A percentile compares a stretch with the other conserved stretches of the same genome.
Conservation (phyloP, 1,140 invertebrate genomes). For the Lepidurus packardi region DNA sequence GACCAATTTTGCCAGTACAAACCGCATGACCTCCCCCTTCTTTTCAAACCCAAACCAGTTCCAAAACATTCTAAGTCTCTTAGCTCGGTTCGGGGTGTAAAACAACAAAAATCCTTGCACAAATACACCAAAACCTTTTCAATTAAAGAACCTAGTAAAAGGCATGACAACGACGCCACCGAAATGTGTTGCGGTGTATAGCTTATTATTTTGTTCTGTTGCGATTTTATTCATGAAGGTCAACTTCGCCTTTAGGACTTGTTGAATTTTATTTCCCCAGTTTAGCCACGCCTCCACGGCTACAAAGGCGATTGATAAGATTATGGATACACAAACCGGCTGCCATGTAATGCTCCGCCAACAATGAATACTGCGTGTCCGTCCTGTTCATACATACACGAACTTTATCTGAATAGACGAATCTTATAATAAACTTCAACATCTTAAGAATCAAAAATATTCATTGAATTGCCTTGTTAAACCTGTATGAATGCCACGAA, state of each 20-base stretch:
- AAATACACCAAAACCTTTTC: background rate
- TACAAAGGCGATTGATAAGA: background rate
- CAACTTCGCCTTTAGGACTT: background rate
- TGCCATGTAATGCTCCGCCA: background rate
- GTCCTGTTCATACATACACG: too few species aligned
- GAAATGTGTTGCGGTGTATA: background rate
- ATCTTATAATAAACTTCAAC: too few species aligned
- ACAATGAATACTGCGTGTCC: too few species aligned
- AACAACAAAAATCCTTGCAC: background rate
- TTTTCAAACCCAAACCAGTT: too few species aligned
- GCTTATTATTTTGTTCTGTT: background rate
- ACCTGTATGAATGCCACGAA: too few species aligned
- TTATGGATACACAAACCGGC: background rate
- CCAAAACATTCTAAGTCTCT: background rate
- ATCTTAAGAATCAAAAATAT: too few species aligned
- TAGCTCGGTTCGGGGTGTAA: background rate
- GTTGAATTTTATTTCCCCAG: background rate
- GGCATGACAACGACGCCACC: background rate
- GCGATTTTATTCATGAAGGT: background rate
- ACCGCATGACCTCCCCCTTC: too few species aligned
- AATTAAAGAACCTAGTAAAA: background rate
- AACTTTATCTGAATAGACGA: too few species aligned
- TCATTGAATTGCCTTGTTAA: too few species aligned
- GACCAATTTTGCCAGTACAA: background rate
- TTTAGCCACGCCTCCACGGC: background rate